These are phyloP conservation scores for Caenorhabditis doughertyi DNA, from an alignment of 2,888 invertebrate genomes.

Conservation along the genomic window DNA sequence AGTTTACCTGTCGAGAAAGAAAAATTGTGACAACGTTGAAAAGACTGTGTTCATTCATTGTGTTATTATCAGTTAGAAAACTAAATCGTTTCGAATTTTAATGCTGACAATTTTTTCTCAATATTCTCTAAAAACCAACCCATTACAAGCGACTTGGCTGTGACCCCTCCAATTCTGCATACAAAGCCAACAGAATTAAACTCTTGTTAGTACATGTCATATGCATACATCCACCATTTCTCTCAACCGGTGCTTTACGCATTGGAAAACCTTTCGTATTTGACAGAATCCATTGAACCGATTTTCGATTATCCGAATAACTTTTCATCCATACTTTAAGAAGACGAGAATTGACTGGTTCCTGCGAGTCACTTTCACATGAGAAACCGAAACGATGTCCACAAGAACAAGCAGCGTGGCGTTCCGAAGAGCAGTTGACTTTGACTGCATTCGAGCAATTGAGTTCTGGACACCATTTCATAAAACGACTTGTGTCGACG, in stretches of 20 bases:
- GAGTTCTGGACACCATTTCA: slow-evolving; percentile 98
- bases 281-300: slow-evolving; percentile 98
- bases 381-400: slow-evolving; percentile 91
- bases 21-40: too few relatives aligned
- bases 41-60: too few relatives aligned
- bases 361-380: slow-evolving; percentile 90
- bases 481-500: slow-evolving; percentile 91
- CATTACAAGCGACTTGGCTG: slow-evolving; percentile 97
- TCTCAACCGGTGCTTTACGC: slow-evolving; percentile 89
- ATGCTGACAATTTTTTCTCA: too few relatives aligned
- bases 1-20: too few relatives aligned
- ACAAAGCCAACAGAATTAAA: slow-evolving; percentile 99
- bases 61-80: slow-evolving; percentile 88
- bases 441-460: slow-evolving; percentile 95
- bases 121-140: too few relatives aligned
- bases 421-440: slow-evolving; percentile 68
- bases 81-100: slow-evolving; percentile 89
- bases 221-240: slow-evolving; percentile 98
- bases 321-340: slow-evolving; percentile 98
- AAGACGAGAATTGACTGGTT: slow-evolving; percentile 95
- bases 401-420: slow-evolving; percentile 91
- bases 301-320: slow-evolving; percentile 98
- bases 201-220: slow-evolving; percentile 99
- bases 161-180: slow-evolving; percentile 93
- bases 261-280: slow-evolving; percentile 99